Conservation (phyloP, 2,888 invertebrate species). For the Drosophila gaucha region DNA sequence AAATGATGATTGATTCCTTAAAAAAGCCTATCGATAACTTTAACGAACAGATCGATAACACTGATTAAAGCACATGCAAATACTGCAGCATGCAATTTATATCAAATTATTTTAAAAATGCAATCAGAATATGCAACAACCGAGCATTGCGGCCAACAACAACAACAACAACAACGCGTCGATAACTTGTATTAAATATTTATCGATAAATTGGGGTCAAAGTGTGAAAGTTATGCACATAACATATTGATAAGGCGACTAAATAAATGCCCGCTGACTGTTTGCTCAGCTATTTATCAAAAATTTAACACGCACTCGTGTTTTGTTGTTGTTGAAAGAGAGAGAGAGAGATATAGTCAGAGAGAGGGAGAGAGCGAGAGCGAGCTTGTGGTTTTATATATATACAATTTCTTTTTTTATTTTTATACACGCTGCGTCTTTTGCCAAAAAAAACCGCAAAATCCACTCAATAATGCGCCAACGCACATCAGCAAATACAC, state of each 20-base stretch:
- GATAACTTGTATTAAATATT: background rate
- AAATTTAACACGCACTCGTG: constrained; percentile 43
- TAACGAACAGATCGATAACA: background rate
- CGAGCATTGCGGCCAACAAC: too few species aligned
- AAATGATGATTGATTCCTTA: too few species aligned
- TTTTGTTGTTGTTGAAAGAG: constrained; percentile 15
- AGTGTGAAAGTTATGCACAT: background rate
- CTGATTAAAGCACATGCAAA: too few species aligned
- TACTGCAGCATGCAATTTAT: too few species aligned
- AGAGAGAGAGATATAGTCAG: background rate
- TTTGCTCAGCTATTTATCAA: constrained; percentile 37
- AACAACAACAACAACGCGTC: background rate
- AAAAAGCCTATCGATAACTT: background rate
- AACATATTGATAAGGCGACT: constrained; percentile 19
- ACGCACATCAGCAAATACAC: constrained; percentile 40
- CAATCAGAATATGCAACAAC: too few species aligned
- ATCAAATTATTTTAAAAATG: background rate
- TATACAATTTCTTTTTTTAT: constrained; percentile 16
- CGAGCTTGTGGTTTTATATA: constrained; percentile 4
- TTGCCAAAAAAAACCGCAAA: constrained; percentile 70
- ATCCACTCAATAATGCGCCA: constrained; percentile 74
- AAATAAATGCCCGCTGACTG: constrained; percentile 24
- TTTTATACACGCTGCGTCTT: constrained; percentile 46
- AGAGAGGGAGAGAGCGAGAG: background rate
- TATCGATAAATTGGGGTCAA: constrained; percentile 1